A percentile compares a stretch with the other conserved stretches of the same genome.
phyloP scores from a whole-genome alignment of 2,113 vertebrate species.

The Panthera tigris region DNA sequence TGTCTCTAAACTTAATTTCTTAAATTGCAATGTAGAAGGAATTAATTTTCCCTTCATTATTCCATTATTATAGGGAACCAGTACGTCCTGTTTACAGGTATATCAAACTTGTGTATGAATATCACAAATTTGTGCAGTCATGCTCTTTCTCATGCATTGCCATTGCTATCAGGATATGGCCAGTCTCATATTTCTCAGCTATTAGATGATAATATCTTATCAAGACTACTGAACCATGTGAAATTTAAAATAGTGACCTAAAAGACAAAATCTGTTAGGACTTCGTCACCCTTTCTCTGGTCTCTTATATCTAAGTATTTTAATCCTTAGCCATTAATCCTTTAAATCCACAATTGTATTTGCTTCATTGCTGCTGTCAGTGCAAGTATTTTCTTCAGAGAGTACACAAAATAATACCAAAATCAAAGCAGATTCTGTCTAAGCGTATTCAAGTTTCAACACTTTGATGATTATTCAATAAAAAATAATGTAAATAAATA shows the following conservation, averaged over 20 bases:
- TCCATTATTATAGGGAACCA: neutral
- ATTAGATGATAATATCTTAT: neutral
- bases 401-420: neutral
- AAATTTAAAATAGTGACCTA: neutral
- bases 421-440: neutral
- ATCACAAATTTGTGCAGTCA: neutral
- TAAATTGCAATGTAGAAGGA: neutral
- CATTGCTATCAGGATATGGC: neutral
- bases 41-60: neutral
- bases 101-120: neutral
- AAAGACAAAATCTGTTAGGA: neutral
- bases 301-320: neutral
- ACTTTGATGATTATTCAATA: neutral
- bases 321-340: neutral
- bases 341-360: neutral
- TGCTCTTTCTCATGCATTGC: neutral
- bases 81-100: neutral
- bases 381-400: neutral
- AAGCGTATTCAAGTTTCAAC: neutral
- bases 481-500: conserved; percentile 14
- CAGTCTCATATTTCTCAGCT: neutral
- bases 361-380: neutral
- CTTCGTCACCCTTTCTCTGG: neutral
- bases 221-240: neutral
- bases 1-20: neutral